phyloP scores from a whole-genome alignment of 2,797 vertebrate genomes.

The Melopsittacus undulatus region DNA sequence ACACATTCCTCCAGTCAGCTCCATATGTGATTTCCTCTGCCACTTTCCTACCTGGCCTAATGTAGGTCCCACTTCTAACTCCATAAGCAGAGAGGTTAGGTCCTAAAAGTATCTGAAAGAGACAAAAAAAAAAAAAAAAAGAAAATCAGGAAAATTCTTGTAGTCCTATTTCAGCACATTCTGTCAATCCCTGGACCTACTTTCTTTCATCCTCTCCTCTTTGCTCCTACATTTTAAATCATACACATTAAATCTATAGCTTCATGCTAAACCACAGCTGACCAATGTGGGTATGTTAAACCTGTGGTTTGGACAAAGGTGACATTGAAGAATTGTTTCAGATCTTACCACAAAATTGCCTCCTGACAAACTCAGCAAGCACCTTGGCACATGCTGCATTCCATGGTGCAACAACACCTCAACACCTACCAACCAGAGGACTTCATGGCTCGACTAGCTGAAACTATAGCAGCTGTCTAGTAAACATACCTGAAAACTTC shows the following conservation, averaged over 20 bases:
- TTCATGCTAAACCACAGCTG: not conserved
- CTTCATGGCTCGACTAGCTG: not conserved
- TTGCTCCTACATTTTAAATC: not conserved
- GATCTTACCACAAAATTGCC: not conserved
- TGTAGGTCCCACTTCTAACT: not conserved
- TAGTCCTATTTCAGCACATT: not conserved
- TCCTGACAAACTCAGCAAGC: not conserved
- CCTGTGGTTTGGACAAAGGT: rapidly evolving
- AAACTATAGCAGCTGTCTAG: not conserved
- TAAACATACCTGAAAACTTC: not conserved
- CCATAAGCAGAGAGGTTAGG: not conserved
- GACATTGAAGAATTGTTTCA: not conserved
- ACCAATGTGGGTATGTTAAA: not conserved
- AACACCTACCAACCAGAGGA: not conserved
- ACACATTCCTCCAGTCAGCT: not conserved
- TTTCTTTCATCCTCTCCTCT: not conserved
- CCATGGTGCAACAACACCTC: not conserved
- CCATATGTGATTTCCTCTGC: not conserved
- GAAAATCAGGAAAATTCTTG: not conserved
- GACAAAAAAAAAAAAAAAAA: not conserved
- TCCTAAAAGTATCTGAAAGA: not conserved
- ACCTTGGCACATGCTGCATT: rapidly evolving
- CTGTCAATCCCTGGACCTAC: not conserved
- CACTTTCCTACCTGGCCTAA: not conserved
- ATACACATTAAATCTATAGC: not conserved